These are phyloP conservation scores for Diplazon laetatorius DNA, from an alignment of 2,888 invertebrate genomes.

Conservation along the genomic window DNA sequence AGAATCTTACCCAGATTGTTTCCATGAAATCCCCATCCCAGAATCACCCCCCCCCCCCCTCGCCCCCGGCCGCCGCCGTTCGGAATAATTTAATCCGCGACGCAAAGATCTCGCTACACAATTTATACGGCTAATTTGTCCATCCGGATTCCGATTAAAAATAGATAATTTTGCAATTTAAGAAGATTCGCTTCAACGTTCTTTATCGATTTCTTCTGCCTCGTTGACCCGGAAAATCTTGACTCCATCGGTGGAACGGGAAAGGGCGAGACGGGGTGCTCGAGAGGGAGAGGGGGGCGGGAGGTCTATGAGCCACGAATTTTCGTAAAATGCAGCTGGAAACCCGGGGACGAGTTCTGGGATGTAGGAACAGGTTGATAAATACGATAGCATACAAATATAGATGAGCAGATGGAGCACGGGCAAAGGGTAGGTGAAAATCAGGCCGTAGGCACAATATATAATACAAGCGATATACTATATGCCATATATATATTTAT, in stretches of 20 bases:
- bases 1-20: slow-evolving; percentile 1
- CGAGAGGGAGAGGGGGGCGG: too few species aligned
- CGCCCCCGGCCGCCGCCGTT: not conserved
- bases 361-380: slow-evolving; percentile 13
- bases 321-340: not conserved
- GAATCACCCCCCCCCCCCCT: not conserved
- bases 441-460: not conserved
- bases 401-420: slow-evolving; percentile 1
- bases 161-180: not conserved
- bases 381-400: slow-evolving; percentile 23
- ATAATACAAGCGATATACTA: not conserved
- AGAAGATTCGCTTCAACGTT: not conserved
- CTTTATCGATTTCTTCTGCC: slow-evolving; percentile 1
- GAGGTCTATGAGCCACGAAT: slow-evolving; percentile 8
- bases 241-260: not conserved
- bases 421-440: slow-evolving; percentile 25
- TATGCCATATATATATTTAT: too few species aligned
- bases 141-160: slow-evolving; percentile 2
- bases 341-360: not conserved
- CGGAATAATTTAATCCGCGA: not conserved
- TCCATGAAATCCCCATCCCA: not conserved
- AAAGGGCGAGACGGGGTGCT: too few species aligned
- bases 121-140: slow-evolving; percentile 6
- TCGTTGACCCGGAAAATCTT: slow-evolving; percentile 1
- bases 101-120: not conserved